Base-by-base conservation (phyloP, 2,797 vertebrate species). In the Eospalax fontanierii region DNA sequence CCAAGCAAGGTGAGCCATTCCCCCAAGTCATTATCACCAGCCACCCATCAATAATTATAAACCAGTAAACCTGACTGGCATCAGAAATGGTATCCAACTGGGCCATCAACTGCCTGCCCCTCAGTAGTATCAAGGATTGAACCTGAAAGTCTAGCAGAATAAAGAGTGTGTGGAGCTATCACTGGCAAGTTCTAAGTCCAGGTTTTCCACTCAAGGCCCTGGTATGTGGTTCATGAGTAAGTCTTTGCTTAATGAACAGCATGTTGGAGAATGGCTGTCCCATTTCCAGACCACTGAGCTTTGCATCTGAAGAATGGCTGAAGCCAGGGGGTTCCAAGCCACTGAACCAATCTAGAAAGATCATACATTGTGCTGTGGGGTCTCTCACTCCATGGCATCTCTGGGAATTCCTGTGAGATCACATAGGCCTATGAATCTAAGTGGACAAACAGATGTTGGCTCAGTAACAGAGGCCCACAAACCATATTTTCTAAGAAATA, bases 311-410 rank as follows among this genome's bases (percentile, higher is more conserved):
- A 12, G 76, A 43, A 9, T 3, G 73, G 11, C 61, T 21, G 18
- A 2, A 28, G 12, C 43, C 43, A 4, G 6, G 38, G 4, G 9
- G 10, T 65, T 38, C 59, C 24, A 22, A 26, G 4, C 21, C 21
- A 1, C 0, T 1, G 33, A 73, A 38, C 16, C 9, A 3, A 1
- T 1, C 35, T 22, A 0, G 1, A 0, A 33, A 1, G 30, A 33
- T 6, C 1, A 2, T 24, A 4, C 1, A 4, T 4, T 21, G 0
- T 33, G 12, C 19, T 10, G 28, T 9, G 8, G 21, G 1, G 1
- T 12, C 74, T 71, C 33, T 43, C 21, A 66, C 15, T 86, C 80
- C 0, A 0, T 3, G 5, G 46, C 10, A 0, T 35, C 1, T 10
- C 19, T 46, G 38, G 85, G 80, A n/a, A 18, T 28, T 0, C 7